Evolutionary conservation across 2,113 vertebrate genomes (phyloP).

Genomic region (Zingel zingel): DNA sequence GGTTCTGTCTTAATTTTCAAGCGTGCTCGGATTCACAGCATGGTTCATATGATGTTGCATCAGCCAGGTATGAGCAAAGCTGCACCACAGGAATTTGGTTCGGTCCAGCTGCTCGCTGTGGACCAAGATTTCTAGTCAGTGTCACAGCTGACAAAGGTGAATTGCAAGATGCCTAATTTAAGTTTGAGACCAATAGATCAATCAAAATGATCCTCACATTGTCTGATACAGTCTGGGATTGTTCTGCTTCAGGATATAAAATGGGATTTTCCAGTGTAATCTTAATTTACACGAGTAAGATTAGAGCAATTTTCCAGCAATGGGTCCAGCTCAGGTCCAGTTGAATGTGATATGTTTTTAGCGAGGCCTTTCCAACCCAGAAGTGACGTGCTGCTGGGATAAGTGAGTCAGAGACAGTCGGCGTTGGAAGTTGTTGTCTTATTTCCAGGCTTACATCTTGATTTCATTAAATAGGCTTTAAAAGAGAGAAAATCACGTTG

Average conservation of each 20-base stretch:
- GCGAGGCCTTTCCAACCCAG: not conserved
- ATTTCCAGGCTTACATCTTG: constrained; percentile 49
- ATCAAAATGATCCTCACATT: not conserved
- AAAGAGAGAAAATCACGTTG: constrained; percentile 31
- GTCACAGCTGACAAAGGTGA: not conserved
- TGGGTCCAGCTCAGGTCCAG: not conserved
- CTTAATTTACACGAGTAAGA: not conserved
- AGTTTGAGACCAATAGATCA: not conserved
- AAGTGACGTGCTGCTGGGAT: constrained; percentile 14
- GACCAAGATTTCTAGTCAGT: not conserved
- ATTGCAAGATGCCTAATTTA: not conserved
- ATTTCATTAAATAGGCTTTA: constrained; percentile 43
- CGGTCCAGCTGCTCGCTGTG: not conserved
- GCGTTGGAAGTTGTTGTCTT: not conserved
- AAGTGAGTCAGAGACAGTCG: constrained; percentile 35
- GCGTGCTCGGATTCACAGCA: not conserved
- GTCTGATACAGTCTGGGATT: not conserved
- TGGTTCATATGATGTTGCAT: not conserved
- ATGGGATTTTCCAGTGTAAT: not conserved
- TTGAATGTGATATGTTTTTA: not conserved
- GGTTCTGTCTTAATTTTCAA: not conserved
- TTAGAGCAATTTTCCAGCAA: constrained; percentile 9
- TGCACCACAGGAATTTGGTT: not conserved
- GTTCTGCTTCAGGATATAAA: not conserved
- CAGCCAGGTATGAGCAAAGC: not conserved